These are phyloP conservation scores for Limenitis camilla DNA, from an alignment of 2,888 invertebrate species.

Conservation along the genomic window DNA sequence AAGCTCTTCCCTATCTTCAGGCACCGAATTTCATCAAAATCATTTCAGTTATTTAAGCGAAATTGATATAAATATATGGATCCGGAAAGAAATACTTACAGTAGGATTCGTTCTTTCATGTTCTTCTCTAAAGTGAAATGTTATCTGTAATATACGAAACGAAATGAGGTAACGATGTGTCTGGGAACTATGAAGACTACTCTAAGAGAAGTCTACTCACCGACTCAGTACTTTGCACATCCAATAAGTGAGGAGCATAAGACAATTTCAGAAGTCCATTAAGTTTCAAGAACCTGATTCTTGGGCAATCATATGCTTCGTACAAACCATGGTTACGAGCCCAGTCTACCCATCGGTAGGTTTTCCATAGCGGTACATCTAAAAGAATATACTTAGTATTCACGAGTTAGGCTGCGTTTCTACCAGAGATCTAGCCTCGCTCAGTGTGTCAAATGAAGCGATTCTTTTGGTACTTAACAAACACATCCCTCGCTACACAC, in stretches of 20 bases:
- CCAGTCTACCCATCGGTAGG: conserved; percentile 64
- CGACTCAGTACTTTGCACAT: conserved; percentile 58
- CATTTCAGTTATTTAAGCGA: neutral
- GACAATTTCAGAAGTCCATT: conserved; percentile 58
- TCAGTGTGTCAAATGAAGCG: too few species aligned
- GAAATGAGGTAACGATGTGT: neutral
- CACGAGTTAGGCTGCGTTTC: neutral
- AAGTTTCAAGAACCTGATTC: conserved; percentile 51
- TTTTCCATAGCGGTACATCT: conserved; percentile 61
- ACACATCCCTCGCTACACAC: too few species aligned
- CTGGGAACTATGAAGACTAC: neutral
- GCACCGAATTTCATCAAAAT: too few species aligned
- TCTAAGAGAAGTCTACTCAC: conserved; percentile 28
- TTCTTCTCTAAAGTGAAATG: conserved; percentile 42
- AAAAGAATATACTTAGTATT: conserved; percentile 9
- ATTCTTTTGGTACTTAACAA: too few species aligned
- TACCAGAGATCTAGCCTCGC: too few species aligned
- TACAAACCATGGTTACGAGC: conserved; percentile 55
- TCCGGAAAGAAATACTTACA: conserved; percentile 26
- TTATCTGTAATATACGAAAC: conserved; percentile 40
- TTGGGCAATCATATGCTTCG: conserved; percentile 55
- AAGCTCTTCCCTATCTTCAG: too few species aligned
- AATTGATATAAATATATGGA: neutral
- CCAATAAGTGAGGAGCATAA: conserved; percentile 55
- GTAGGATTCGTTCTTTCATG: conserved; percentile 33